Conservation (phyloP, 2,113 vertebrate genomes). For the Bostrychus sinensis region DNA sequence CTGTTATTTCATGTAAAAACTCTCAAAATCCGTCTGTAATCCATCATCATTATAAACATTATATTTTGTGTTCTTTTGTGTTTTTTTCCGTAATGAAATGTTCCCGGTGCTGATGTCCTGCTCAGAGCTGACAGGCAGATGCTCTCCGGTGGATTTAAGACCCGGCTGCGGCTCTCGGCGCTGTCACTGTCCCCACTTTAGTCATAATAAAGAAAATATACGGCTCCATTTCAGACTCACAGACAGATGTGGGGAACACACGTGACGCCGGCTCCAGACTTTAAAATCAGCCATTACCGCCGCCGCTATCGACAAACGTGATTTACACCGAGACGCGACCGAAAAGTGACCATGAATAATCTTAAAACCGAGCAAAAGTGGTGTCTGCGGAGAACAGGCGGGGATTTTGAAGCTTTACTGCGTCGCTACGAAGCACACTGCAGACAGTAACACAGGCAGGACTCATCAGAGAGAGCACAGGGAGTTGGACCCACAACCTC, state of each 20-base stretch:
- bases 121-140: not conserved
- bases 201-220: not conserved
- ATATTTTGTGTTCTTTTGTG: not conserved
- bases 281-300: not conserved
- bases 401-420: too few species aligned
- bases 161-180: not conserved
- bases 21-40: too few species aligned
- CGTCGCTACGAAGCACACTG: too few species aligned
- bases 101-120: not conserved
- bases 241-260: not conserved
- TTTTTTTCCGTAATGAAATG: not conserved
- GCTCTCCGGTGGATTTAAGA: not conserved
- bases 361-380: too few species aligned
- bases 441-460: too few species aligned
- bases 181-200: not conserved
- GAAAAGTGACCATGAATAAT: too few species aligned
- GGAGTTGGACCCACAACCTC: too few species aligned
- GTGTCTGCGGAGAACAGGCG: too few species aligned
- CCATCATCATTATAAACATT: not conserved
- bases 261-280: not conserved
- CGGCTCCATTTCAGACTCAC: not conserved
- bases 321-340: not conserved
- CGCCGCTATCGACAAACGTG: not conserved
- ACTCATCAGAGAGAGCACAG: too few species aligned
- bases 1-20: too few species aligned